phyloP scores from a whole-genome alignment of 2,888 invertebrate genomes.

The Plebejus melissa region DNA sequence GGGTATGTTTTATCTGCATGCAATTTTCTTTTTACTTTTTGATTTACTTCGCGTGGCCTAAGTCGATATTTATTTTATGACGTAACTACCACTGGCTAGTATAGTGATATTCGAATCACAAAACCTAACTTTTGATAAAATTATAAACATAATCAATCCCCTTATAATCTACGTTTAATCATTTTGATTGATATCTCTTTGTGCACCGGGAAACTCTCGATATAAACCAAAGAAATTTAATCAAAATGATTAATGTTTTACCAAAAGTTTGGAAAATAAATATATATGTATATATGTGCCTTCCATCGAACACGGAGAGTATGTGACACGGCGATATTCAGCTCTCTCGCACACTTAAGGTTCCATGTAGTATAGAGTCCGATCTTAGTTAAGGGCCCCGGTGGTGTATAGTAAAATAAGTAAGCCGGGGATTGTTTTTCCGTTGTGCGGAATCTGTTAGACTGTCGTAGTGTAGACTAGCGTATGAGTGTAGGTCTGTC shows the following conservation, averaged over 20 bases:
- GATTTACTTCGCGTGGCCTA: neutral
- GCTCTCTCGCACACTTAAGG: conserved; percentile 48
- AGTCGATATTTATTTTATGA: neutral
- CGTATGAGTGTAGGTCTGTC: conserved; percentile 62
- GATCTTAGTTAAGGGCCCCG: conserved; percentile 58
- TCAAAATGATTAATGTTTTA: neutral
- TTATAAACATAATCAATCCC: neutral
- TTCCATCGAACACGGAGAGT: conserved; percentile 15
- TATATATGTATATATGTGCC: conserved; percentile 28
- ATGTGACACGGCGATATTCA: neutral
- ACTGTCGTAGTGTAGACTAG: conserved; percentile 75
- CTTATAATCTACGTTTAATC: neutral
- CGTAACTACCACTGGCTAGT: neutral
- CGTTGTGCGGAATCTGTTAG: conserved; percentile 76
- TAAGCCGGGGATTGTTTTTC: conserved; percentile 63
- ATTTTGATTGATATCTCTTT: neutral
- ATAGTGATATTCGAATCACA: conserved; percentile 4
- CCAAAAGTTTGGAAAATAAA: conserved; percentile 27
- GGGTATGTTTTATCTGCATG: neutral
- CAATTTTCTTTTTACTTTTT: neutral
- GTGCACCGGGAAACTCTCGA: conserved; percentile 19
- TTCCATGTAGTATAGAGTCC: conserved; percentile 66
- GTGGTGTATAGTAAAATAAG: conserved; percentile 62
- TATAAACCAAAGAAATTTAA: neutral
- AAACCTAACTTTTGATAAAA: conserved; percentile 15